Base-by-base conservation (phyloP, 2,888 invertebrate genomes). In the Hydrotaea diabolus region DNA sequence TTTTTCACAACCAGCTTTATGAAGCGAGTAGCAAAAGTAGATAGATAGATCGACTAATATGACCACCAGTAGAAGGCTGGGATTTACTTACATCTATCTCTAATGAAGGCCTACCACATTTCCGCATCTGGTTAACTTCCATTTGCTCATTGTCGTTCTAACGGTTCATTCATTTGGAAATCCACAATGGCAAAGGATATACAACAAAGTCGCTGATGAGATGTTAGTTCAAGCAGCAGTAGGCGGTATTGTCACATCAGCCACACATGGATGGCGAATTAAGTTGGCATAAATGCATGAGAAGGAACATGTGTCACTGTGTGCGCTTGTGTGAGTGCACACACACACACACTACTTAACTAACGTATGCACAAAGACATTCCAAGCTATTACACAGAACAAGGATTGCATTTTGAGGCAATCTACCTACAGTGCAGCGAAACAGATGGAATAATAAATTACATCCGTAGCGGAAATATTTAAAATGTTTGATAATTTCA, bases 111-210 rank as follows among this genome's bases (percentile, higher is more conserved):
- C n/a, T n/a, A n/a, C n/a, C n/a, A n/a, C n/a, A n/a, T n/a, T n/a
- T n/a, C n/a, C n/a, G n/a, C n/a, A n/a, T n/a, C n/a, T n/a, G n/a
- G n/a, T n/a, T n/a, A n/a, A n/a, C n/a, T n/a, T 59, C 11, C 26
- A 15, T 23, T 26, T 19, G 3, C 4, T 13, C 23, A 15, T 59
- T 59, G n/a, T 26, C 59, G 23, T 15, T 55, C 59, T 26, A 2
- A 15, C 26, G 59, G 13, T 59, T 59, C 59, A 59, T 59, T 59
- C 59, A 59, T 59, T 59, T 59, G 13, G 59, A 59, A 59, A 59
- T 23, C 26, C 26, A 26, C 59, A 23, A 59, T 26, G 26, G 26
- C 59, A 59, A 59, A 23, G 26, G 13, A 23, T 26, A 23, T 59
- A 59, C 26, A 26, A 59, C 59, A 59, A 23, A 59, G 31, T 31